Base-by-base conservation (phyloP, 2,113 vertebrate genomes). In the Pygoscelis adeliae region DNA sequence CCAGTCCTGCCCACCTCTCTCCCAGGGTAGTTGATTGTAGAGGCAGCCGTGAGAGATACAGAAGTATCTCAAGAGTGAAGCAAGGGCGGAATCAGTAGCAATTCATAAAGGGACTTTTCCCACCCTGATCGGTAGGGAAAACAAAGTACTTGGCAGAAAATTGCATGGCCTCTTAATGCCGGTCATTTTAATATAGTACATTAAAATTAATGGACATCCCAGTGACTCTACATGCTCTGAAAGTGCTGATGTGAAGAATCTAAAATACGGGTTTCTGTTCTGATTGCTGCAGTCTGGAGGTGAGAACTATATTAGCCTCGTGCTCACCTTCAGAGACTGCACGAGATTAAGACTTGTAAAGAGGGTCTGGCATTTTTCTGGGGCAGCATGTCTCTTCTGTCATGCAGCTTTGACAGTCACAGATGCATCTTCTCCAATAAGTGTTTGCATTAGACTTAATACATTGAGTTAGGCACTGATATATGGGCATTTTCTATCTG, bases 111-210 rank as follows among this genome's bases (percentile, higher is more conserved):
- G 21, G 65, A 42, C 50, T 78, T 89, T 74, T 63, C 76, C 59
- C 36, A 42, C 38, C 26, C 40, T 6, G 4, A 14, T 42, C 5
- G 2, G 21, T 42, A 63, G 62, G 61, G 40, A 63, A 61, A 89
- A 62, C 63, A 73, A 62, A 80, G 49, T 67, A 20, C 81, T 90
- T 59, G 47, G 70, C 83, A 93, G 94, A 81, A 90, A 91, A 97
- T 34, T 15, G 74, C 34, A 3, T 21, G 66, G 70, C 67, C 53
- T 85, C 70, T 88, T 80, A 20, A 42, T 70, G 84, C 46, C 1
- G 6, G n/a, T 80, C 58, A 73, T 73, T 82, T 76, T 77, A 66
- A n/a, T 70, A 87, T 59, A 87, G 36, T 16, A 38, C 89, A 21
- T 76, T 87, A 61, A 40, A 87, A 69, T 72, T 26, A 87, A 91